Conservation (phyloP, 2,797 vertebrate species). For the Premnoplex brunnescens region DNA sequence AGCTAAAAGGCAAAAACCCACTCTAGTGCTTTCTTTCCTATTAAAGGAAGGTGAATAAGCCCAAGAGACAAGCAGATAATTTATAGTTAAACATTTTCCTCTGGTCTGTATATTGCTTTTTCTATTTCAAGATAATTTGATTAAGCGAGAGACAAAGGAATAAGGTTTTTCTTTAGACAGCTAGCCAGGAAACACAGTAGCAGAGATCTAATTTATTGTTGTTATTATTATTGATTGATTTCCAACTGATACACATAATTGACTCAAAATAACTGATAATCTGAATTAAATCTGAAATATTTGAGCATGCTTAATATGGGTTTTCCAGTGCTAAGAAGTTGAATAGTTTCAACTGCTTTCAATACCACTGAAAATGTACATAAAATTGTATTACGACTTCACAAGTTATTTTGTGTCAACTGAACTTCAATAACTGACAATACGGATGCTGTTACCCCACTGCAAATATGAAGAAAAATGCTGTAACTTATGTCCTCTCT, state of each 20-base stretch:
- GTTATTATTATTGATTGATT: slow-evolving; percentile 18
- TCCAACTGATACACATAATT: slow-evolving; percentile 43
- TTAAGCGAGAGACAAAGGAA: slow-evolving; percentile 33
- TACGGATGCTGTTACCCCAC: background rate
- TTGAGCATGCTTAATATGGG: background rate
- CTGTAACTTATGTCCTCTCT: slow-evolving; percentile 3
- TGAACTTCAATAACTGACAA: slow-evolving; percentile 25
- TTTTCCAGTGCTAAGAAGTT: background rate
- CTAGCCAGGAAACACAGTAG: slow-evolving; percentile 27
- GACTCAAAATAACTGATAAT: slow-evolving; percentile 50
- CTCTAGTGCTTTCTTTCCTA: background rate
- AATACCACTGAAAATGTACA: background rate
- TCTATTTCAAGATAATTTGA: slow-evolving; percentile 63
- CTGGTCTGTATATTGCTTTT: slow-evolving; percentile 54
- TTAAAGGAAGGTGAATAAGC: background rate
- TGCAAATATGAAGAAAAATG: slow-evolving; percentile 45
- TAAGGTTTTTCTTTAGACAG: slow-evolving; percentile 22
- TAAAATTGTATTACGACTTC: slow-evolving; percentile 1
- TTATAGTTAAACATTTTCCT: slow-evolving; percentile 64
- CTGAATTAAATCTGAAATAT: slow-evolving; percentile 41
- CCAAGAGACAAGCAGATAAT: slow-evolving; percentile 20
- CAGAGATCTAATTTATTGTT: slow-evolving; percentile 23
- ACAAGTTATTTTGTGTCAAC: slow-evolving; percentile 2
- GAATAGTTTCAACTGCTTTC: background rate
- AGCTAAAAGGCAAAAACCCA: background rate